Evolutionary conservation across 2,888 invertebrate species (phyloP), one percentile per base, ranked within the genome.

Genomic region (Monopis laevigella): DNA sequence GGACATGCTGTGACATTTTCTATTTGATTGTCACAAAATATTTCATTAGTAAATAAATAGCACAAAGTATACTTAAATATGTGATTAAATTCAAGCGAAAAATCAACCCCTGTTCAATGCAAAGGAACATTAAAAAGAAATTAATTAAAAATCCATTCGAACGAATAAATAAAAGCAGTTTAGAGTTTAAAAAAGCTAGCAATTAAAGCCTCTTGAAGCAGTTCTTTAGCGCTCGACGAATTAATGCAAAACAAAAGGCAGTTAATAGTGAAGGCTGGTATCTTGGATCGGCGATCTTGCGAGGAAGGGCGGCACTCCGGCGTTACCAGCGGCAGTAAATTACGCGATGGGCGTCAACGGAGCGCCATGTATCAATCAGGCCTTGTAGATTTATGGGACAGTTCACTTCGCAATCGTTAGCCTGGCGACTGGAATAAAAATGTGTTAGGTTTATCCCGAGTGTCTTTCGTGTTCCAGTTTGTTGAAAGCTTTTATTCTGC

Each of bases 331-430:
- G 84, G 82, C 84, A 84, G 80, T 85, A 85, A 84, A 83, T 84
- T 84, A 84, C 84, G 72, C 73, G 75, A 83, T 84, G 83, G 82
- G 82, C 82, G 83, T 83, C 82, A 82, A 77, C 82, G 75, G 63
- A 69, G 73, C 73, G 77, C 80, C 80, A 75, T 82, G 81, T 82
- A 82, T 82, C 82, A 80, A 82, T 82, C 81, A 82, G 77, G 54
- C 51, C 48, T 54, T 52, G 49, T 54, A 61, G 72, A 81, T 81
- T 82, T 82, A 81, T 80, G 77, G 68, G 80, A 73, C 78, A 77
- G 74, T 59, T 64, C 70, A 69, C 77, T 72, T 74, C 70, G 72
- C 62, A 77, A 80, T 75, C 77, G 78, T 80, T 78, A 78, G 39
- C 21, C 39, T 34, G 29, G 19, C 39, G 40, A 39, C 58, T 69